Evolutionary conservation across 2,797 vertebrate species (phyloP), one percentile per base, ranked within the genome.

Genomic region (Xenopus petersii): DNA sequence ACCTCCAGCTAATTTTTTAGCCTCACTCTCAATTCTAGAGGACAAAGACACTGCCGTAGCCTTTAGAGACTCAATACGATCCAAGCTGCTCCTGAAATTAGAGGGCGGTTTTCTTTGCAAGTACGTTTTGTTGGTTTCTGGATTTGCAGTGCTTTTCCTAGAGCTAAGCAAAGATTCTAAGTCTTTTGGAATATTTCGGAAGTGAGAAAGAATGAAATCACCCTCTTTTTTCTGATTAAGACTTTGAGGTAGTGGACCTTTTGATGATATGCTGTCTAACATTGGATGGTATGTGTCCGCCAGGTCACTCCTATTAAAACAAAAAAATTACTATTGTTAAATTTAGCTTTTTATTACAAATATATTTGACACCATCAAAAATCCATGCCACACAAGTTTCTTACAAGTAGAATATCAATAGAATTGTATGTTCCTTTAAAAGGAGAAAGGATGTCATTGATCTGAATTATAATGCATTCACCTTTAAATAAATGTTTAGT

Each of bases 11-110:
- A 98, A 86, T 76, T 92, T 98, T 63, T 93, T 92, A 7, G 97
- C 95, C 85, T 99, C 95, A 1, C 81, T 95, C 88, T 97, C 97
- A 80, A 99, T 94, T 47, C 95, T 94, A 75, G 84, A 94, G 61
- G 96, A 98, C 65, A 99, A 90, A 17, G 95, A 96, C 47, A 92
- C 92, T 16, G 98, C 98, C n/a, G 94, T 96, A 71, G 96, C 95
- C 85, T 97, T 99, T 77, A 99, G 83, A 70, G 95, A 94, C 82
- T 98, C 95, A 61, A 98, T 95, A 4, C 95, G 94, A 78, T 93
- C 93, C 79, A 93, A 82, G 87, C 93, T 96, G 83, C 86, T 93
- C 81, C 85, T 91, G 80, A 85, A 90, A 77, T 85, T 87, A 64
- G 83, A 62, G 82, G 78, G 67, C 67, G 86, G 80, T 73, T 92